Evolutionary conservation across 2,113 vertebrate genomes (phyloP).

Genomic region (Megaceryle maxima): DNA sequence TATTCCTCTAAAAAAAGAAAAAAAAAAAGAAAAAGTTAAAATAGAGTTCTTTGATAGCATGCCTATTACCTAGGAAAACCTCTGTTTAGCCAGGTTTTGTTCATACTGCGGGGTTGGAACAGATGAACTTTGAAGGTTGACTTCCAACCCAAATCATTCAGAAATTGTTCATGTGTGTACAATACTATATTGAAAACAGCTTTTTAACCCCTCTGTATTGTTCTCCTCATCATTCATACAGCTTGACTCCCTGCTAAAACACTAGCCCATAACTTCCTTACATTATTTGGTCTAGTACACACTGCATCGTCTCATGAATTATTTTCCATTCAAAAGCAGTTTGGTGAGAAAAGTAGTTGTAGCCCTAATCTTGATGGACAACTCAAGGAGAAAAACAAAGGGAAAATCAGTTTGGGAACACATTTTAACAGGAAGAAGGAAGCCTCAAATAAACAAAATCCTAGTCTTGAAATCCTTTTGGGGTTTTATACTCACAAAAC

Average conservation of each 20-base stretch:
- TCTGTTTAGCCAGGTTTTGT: neutral
- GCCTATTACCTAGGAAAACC: neutral
- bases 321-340: neutral
- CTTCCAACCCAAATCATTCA: neutral
- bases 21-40: neutral
- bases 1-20: neutral
- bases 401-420: neutral
- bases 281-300: neutral
- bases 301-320: neutral
- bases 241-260: neutral
- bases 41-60: neutral
- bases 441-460: neutral
- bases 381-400: neutral
- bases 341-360: neutral
- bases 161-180: neutral
- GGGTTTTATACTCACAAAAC: neutral
- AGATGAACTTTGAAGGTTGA: neutral
- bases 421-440: neutral
- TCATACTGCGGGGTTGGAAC: neutral
- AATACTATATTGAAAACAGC: neutral
- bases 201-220: neutral
- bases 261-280: neutral
- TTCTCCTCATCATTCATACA: neutral
- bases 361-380: neutral
- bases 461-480: neutral